phyloP scores from a whole-genome alignment of 2,888 invertebrate species.

The Drosophila subsilvestris region DNA sequence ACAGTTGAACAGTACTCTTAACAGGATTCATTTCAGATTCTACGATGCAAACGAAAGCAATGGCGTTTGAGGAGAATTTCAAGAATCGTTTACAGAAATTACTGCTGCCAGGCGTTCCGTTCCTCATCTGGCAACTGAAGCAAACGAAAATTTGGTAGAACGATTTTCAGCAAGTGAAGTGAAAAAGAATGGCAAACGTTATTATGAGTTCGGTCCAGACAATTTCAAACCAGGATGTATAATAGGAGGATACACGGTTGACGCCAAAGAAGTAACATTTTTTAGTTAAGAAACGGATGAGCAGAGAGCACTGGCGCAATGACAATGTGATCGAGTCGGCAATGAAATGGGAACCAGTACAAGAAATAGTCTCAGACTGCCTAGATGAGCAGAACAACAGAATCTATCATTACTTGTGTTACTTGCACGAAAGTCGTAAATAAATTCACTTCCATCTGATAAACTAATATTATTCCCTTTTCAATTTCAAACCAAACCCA shows the following conservation, averaged over 20 bases:
- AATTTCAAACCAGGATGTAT: not conserved
- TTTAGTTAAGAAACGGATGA: slow-evolving; percentile 1
- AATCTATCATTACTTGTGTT: slow-evolving; percentile 21
- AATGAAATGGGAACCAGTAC: not conserved
- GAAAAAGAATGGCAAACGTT: slow-evolving; percentile 17
- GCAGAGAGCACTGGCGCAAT: slow-evolving; percentile 25
- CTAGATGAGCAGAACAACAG: not conserved
- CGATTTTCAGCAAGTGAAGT: no score
- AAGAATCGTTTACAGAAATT: no score
- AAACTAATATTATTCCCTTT: not conserved
- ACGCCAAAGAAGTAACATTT: slow-evolving; percentile 2
- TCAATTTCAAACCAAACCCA: not conserved
- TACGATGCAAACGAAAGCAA: no score
- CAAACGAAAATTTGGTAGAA: no score
- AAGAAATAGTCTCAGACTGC: not conserved
- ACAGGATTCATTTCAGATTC: no score
- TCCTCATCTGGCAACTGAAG: no score
- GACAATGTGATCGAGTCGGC: not conserved
- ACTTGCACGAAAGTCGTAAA: not conserved
- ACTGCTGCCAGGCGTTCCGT: no score
- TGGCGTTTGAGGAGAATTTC: no score
- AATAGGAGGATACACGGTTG: not conserved
- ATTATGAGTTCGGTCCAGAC: slow-evolving; percentile 15
- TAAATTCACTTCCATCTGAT: not conserved
- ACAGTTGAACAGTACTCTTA: no score